These are phyloP conservation scores for Clinocottus analis DNA, from an alignment of 2,113 vertebrate genomes.

Conservation along the genomic window DNA sequence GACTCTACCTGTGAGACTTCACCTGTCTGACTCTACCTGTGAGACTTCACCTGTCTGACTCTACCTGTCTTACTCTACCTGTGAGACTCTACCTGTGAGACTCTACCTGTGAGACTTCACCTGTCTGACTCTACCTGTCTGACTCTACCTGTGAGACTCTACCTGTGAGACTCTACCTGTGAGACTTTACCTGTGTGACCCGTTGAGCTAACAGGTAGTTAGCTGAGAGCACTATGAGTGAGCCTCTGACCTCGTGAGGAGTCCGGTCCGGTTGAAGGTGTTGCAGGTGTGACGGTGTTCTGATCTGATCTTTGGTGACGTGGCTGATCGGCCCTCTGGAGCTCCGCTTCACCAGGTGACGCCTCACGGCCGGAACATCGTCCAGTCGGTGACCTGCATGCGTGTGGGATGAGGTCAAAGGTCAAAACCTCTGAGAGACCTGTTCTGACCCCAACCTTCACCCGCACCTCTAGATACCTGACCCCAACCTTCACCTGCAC, in stretches of 20 bases:
- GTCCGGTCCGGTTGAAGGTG: slow-evolving; percentile 81
- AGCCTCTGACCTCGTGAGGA: slow-evolving; percentile 86
- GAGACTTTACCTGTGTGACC: too few species aligned
- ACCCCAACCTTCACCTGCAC: too few species aligned
- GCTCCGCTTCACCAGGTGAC: slow-evolving; percentile 89
- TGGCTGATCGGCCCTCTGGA: slow-evolving; percentile 85
- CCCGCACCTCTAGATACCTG: too few species aligned
- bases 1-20: too few species aligned
- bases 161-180: neutral
- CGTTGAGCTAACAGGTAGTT: too few species aligned
- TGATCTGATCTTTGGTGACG: slow-evolving; percentile 83
- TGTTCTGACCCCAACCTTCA: too few species aligned
- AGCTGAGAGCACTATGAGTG: neutral
- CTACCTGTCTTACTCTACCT: too few species aligned
- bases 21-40: too few species aligned
- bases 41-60: too few species aligned
- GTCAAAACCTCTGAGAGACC: slow-evolving; percentile 16
- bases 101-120: too few species aligned
- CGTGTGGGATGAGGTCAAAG: neutral
- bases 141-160: neutral
- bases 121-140: neutral
- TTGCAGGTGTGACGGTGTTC: neutral
- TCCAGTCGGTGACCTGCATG: slow-evolving; percentile 89
- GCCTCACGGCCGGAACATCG: slow-evolving; percentile 87
- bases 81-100: too few species aligned